A percentile compares a stretch with the other conserved stretches of the same genome.
Evolutionary conservation across 30 jellyfish, hydroid and myxozoan species (phyloP).

Genomic region (Pseudorhiza aurosa): DNA sequence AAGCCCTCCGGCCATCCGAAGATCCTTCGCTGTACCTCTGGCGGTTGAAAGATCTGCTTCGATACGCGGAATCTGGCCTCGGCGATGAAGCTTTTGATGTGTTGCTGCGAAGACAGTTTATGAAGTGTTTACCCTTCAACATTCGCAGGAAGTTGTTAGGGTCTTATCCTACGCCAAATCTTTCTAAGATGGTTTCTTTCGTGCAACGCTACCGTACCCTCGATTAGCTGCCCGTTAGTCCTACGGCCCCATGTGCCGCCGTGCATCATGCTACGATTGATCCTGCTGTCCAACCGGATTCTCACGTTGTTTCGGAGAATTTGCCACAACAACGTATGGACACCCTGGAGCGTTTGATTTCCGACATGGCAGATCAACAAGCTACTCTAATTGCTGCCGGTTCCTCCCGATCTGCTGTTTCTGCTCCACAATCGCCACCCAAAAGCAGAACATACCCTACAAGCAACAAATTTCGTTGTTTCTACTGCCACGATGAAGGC

Average conservation of each 20-base stretch:
- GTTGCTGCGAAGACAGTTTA: no score
- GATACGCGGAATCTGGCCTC: no score
- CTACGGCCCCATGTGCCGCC: conserved; percentile 41
- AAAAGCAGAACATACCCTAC: background rate
- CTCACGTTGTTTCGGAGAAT: no score
- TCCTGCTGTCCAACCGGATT: background rate
- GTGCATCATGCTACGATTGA: background rate
- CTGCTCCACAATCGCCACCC: conserved; percentile 22
- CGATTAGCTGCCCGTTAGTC: conserved; percentile 21
- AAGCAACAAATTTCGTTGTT: background rate
- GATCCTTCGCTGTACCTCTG: no score
- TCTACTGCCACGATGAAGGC: conserved; percentile 32
- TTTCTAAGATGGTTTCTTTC: conserved; percentile 28
- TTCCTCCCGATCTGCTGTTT: background rate
- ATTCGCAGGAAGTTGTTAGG: conserved; percentile 24
- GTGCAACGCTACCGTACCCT: conserved; percentile 46
- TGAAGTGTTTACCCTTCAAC: no score
- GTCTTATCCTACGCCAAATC: conserved; percentile 48
- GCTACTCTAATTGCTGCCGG: conserved; percentile 18
- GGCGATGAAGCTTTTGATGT: no score
- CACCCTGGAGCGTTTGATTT: background rate
- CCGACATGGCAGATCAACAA: conserved; percentile 36
- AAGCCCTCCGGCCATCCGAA: no score
- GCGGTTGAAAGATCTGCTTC: no score
- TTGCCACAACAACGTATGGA: background rate